A percentile compares a stretch with the other conserved stretches of the same genome.
These are phyloP conservation scores for Melitaea athalia DNA, from an alignment of 2,888 invertebrate species.

Conservation along the genomic window DNA sequence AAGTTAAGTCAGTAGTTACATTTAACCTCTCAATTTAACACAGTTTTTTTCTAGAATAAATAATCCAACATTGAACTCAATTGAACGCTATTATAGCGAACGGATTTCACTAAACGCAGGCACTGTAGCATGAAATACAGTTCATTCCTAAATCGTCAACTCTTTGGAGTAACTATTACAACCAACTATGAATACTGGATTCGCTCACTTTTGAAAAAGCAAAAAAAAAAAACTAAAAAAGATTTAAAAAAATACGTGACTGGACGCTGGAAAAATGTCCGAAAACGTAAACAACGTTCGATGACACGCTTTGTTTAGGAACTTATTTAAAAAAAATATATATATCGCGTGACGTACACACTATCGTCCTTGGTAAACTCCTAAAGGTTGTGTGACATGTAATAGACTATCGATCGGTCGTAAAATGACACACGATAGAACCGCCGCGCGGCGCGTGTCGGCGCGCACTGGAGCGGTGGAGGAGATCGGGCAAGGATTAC, in stretches of 20 bases:
- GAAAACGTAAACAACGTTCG: conserved; percentile 12
- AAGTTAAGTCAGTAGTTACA: too few species aligned
- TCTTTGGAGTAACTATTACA: background rate
- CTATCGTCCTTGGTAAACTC: conserved; percentile 39
- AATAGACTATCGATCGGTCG: conserved; percentile 43
- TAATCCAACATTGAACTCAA: conserved; percentile 2
- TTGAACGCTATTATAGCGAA: background rate
- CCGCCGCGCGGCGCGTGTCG: conserved; percentile 62
- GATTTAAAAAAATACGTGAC: background rate
- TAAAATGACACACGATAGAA: conserved; percentile 43
- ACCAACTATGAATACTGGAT: background rate
- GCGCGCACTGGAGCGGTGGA: conserved; percentile 63
- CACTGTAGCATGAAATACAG: conserved; percentile 12
- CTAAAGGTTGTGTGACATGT: conserved; percentile 21
- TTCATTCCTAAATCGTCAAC: background rate
- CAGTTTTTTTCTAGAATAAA: background rate
- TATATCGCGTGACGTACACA: conserved; percentile 39
- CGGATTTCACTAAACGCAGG: conserved; percentile 3
- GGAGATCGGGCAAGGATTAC: conserved; percentile 33
- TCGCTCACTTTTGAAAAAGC: background rate
- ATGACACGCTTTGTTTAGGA: background rate
- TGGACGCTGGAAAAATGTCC: background rate
- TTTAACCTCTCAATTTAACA: background rate
- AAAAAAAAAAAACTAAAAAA: background rate
- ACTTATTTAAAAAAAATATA: background rate